These are phyloP conservation scores for Ceuthmochares aereus DNA, from an alignment of 2,113 vertebrate genomes.

Conservation along the genomic window DNA sequence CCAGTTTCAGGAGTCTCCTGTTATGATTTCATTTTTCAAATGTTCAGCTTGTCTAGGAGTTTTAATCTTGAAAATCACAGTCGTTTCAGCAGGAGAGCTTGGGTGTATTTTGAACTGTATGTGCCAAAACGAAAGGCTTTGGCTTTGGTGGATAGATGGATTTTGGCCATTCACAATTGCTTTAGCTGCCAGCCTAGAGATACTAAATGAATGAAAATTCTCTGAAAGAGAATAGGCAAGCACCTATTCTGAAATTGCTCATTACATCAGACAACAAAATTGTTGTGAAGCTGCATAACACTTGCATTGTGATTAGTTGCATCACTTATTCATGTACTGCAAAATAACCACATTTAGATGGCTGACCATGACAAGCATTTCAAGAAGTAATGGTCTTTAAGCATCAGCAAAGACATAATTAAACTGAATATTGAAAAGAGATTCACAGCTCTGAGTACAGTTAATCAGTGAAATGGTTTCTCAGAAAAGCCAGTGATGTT, in stretches of 20 bases:
- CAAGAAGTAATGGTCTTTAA: constrained; percentile 16
- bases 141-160: not conserved
- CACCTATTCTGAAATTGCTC: not conserved
- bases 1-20: not conserved
- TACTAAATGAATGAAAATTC: constrained; percentile 28
- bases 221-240: not conserved
- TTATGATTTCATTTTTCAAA: not conserved
- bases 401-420: not conserved
- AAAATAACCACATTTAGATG: constrained; percentile 32
- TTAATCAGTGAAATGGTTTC: not conserved
- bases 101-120: not conserved
- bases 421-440: constrained; percentile 9
- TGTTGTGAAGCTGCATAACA: not conserved
- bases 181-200: not conserved
- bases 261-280: constrained; percentile 12
- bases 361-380: constrained; percentile 7
- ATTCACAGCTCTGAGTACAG: constrained; percentile 5
- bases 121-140: not conserved
- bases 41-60: not conserved
- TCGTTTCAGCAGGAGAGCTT: not conserved
- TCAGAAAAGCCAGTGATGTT: not conserved
- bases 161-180: not conserved
- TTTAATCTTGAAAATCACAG: not conserved
- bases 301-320: constrained; percentile 18
- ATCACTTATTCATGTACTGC: constrained; percentile 14